Evolutionary conservation across 1,140 invertebrate genomes (phyloP), one percentile per base, ranked within the genome.

Genomic region (Limonius californicus): DNA sequence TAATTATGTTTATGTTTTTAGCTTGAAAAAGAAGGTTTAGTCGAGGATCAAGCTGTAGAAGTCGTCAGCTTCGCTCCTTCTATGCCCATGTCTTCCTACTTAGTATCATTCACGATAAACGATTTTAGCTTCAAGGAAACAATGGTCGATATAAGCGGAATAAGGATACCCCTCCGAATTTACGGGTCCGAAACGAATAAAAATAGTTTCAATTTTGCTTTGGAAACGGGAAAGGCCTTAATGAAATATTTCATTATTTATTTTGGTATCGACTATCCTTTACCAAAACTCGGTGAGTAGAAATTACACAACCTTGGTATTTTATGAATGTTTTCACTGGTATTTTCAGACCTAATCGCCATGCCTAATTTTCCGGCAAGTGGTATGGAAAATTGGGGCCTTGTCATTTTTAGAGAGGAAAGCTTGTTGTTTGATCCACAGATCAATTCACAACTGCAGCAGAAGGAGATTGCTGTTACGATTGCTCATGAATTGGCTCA

Each of bases 331-430:
- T n/a, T n/a, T n/a, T 27, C 9, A 27, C 23, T 27, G 23, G 3
- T 4, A 27, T 27, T 27, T 27, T 27, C 9, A 85, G 94, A 97
- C 78, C 78, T 95, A 68, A 86, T 96, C 53, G 93, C 91, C 0
- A 88, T 97, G 54, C 93, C 94, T 0, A 92, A 97, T 73, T 96
- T 97, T 73, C 86, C 84, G 1, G 87, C 89, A 19, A 86, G 89
- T 0, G 91, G 89, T 8, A 92, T 91, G 89, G 90, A 94, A 77
- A 91, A 91, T 68, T 85, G 84, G 84, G 84, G 84, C 1, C 71
- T 86, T 18, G 80, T 85, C 63, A 85, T 84, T 0, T 86, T 84
- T 64, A 72, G 84, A 39, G 84, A 85, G 76, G 87, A 85, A 0
- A 82, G 84, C 0, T 74, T 95, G 62, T 77, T 96, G 0, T 90